Conservation (phyloP, 2,888 invertebrate genomes). For the Eugnorisma glareosa region DNA sequence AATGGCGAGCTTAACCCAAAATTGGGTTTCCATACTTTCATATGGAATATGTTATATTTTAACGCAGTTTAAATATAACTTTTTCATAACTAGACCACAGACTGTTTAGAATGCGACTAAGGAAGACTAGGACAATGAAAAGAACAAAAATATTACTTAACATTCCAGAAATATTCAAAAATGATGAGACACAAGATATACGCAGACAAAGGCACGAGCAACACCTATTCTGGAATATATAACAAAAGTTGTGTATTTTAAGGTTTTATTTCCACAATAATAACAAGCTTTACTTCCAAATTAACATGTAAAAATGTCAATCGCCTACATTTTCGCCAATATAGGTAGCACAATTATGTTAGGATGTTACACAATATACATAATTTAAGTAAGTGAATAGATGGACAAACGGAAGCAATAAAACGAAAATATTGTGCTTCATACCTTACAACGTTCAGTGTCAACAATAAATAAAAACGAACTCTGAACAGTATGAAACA, state of each 20-base stretch:
- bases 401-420: conserved; percentile 63
- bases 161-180: background rate
- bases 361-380: conserved; percentile 48
- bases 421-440: conserved; percentile 64
- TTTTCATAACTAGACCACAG: background rate
- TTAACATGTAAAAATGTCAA: conserved; percentile 9
- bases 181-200: background rate
- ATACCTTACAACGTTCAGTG: conserved; percentile 38
- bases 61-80: background rate
- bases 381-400: conserved; percentile 58
- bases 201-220: background rate
- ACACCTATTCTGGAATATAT: background rate
- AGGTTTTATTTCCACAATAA: no score
- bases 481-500: background rate
- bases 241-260: no score
- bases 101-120: background rate
- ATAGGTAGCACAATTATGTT: conserved; percentile 26
- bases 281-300: background rate
- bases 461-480: conserved; percentile 23
- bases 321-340: conserved; percentile 12
- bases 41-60: no score
- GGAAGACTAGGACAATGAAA: background rate
- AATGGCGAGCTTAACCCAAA: no score
- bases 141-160: background rate
- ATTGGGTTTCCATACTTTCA: no score